Conservation (phyloP, 2,888 invertebrate species). For the Drosophila nr. perissopoda region DNA sequence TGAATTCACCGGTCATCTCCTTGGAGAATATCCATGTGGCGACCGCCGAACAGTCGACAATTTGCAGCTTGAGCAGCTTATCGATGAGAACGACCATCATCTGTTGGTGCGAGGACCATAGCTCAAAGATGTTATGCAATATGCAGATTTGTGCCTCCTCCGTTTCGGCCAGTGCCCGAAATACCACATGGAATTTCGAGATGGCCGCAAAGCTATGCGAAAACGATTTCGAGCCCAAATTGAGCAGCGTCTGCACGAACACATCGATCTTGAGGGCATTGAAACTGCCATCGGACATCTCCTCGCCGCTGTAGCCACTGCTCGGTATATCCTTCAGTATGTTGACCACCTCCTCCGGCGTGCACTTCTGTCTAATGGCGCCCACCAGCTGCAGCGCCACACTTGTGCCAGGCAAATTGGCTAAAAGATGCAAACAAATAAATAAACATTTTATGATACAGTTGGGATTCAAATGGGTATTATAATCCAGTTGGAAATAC, state of each 20-base stretch:
- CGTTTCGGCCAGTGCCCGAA: constrained; percentile 95
- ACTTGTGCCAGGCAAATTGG: constrained; percentile 91
- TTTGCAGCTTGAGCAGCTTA: constrained; percentile 98
- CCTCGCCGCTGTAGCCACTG: constrained; percentile 87
- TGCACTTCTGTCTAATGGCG: constrained; percentile 94
- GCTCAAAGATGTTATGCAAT: constrained; percentile 94
- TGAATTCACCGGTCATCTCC: constrained; percentile 96
- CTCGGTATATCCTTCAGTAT: constrained; percentile 94
- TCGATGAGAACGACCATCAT: constrained; percentile 98
- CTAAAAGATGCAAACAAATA: constrained; percentile 85
- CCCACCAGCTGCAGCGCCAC: constrained; percentile 94
- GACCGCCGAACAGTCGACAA: constrained; percentile 98
- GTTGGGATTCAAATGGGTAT: background rate
- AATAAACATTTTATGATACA: background rate
- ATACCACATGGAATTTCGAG: constrained; percentile 96
- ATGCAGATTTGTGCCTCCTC: constrained; percentile 98
- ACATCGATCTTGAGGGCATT: constrained; percentile 98
- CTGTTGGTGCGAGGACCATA: constrained; percentile 98
- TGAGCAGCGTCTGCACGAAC: constrained; percentile 97
- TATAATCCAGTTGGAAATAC: background rate
- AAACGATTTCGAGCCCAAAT: constrained; percentile 97
- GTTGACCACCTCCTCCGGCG: constrained; percentile 94
- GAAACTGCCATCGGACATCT: constrained; percentile 89
- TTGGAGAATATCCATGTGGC: constrained; percentile 99
- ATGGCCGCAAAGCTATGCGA: constrained; percentile 99